Percentiles rank a stretch among this genome's conserved stretches.
Conservation (phyloP, 2,113 vertebrate genomes). For the Axis porcinus region DNA sequence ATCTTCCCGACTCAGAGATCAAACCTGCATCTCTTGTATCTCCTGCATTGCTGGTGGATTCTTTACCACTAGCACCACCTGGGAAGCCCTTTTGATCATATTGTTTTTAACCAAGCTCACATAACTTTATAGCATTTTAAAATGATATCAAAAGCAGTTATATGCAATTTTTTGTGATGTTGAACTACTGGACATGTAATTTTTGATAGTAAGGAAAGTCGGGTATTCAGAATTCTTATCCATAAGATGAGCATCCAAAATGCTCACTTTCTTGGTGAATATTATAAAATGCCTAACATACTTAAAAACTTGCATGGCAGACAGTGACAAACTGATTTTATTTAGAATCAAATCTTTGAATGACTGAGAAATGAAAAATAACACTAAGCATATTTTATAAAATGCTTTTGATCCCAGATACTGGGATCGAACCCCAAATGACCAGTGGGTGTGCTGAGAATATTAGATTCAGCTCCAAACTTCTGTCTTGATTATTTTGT, state of each 20-base stretch:
- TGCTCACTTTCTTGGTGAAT: background rate
- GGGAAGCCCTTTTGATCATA: background rate
- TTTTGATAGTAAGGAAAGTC: background rate
- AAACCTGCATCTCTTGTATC: background rate
- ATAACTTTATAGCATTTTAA: background rate
- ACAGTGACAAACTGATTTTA: background rate
- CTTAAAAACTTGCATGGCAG: background rate
- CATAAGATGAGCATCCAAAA: background rate
- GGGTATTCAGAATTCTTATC: background rate
- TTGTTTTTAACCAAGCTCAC: background rate
- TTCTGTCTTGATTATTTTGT: background rate
- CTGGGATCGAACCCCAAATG: background rate
- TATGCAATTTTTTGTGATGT: conserved; percentile 2
- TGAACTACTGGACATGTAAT: background rate
- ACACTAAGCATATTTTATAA: conserved; percentile 9
- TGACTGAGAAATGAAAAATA: conserved; percentile 13
- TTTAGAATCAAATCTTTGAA: conserved; percentile 1
- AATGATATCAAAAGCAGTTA: background rate
- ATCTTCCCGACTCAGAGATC: background rate
- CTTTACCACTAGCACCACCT: background rate
- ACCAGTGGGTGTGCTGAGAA: background rate
- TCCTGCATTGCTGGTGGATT: background rate
- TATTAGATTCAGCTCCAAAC: background rate
- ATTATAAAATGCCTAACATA: background rate
- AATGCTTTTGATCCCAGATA: background rate